Conservation (phyloP, 2,888 invertebrate genomes). For the Acleris sparsana region DNA sequence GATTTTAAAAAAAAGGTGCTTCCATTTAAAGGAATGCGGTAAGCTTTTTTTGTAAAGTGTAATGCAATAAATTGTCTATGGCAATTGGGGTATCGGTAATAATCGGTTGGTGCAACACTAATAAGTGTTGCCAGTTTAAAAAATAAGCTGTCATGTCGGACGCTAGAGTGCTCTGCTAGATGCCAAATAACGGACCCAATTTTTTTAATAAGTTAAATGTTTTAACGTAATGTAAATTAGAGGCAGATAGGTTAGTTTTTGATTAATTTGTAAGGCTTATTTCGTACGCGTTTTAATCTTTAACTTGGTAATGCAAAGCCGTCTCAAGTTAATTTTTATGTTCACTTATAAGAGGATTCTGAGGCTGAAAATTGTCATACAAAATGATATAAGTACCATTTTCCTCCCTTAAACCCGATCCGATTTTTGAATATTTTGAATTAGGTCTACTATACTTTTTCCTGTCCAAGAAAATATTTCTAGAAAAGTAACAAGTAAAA, state of each 20-base stretch:
- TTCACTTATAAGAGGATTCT: no score
- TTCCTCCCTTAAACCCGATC: no score
- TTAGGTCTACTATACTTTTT: no score
- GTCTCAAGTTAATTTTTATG: no score
- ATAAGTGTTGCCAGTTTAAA: constrained; percentile 45
- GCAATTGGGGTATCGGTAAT: constrained; percentile 26
- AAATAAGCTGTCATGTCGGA: constrained; percentile 39
- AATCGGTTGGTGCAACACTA: constrained; percentile 24
- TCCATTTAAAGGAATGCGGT: constrained; percentile 66
- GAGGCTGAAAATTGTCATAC: no score
- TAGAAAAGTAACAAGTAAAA: no score
- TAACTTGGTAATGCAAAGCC: no score
- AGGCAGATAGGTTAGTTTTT: constrained; percentile 43
- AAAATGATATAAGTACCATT: no score
- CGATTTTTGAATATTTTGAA: no score
- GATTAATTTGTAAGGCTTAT: constrained; percentile 40
- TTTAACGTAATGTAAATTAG: constrained; percentile 46
- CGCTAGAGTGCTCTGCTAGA: constrained; percentile 46
- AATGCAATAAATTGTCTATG: constrained; percentile 40
- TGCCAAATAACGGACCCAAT: constrained; percentile 53
- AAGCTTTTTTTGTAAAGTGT: constrained; percentile 39
- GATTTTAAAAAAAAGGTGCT: constrained; percentile 56
- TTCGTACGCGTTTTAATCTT: constrained; percentile 37
- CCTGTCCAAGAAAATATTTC: no score
- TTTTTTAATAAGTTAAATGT: constrained; percentile 38